A percentile compares a stretch with the other conserved stretches of the same genome.
These are phyloP conservation scores for Drosophila subquinaria DNA, from an alignment of 2,888 invertebrate genomes.

Conservation along the genomic window DNA sequence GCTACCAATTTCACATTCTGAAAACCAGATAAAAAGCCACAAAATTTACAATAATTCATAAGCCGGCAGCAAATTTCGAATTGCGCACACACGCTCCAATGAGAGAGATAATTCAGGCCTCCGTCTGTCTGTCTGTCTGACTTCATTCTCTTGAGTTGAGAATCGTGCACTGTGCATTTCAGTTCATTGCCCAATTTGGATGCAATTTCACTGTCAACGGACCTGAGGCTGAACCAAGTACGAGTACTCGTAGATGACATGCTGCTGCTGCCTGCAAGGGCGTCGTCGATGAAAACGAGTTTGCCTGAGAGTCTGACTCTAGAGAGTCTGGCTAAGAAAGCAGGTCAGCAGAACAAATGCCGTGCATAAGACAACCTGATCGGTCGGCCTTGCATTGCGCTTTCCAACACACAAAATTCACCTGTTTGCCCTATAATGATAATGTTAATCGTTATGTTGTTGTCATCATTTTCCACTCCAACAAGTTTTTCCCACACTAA, in stretches of 20 bases:
- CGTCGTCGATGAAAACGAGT: slow-evolving; percentile 73
- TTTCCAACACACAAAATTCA: slow-evolving; percentile 55
- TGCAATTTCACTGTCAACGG: slow-evolving; percentile 83
- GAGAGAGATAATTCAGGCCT: slow-evolving; percentile 54
- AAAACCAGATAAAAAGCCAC: slow-evolving; percentile 76
- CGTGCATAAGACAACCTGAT: slow-evolving; percentile 37
- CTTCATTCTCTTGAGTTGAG: slow-evolving; percentile 35
- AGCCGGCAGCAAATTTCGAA: slow-evolving; percentile 64
- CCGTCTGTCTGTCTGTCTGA: slow-evolving; percentile 4
- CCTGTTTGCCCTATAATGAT: slow-evolving; percentile 43
- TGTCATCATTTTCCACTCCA: slow-evolving; percentile 66
- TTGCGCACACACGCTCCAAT: slow-evolving; percentile 60
- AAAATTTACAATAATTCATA: slow-evolving; percentile 78
- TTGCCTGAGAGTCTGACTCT: slow-evolving; percentile 32
- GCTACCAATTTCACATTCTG: slow-evolving; percentile 78
- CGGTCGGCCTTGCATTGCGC: slow-evolving; percentile 61
- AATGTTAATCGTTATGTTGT: slow-evolving; percentile 39
- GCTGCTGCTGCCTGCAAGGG: slow-evolving; percentile 59
- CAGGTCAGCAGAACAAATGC: slow-evolving; percentile 80
- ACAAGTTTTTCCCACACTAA: slow-evolving; percentile 75
- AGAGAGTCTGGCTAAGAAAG: slow-evolving; percentile 63
- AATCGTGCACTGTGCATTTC: slow-evolving; percentile 45
- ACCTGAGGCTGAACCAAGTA: slow-evolving; percentile 31
- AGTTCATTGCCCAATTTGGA: slow-evolving; percentile 65
- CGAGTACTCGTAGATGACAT: slow-evolving; percentile 14